A percentile compares a stretch with the other conserved stretches of the same genome.
These are phyloP conservation scores for Fopius arisanus DNA, from an alignment of 1,140 invertebrate genomes.

Conservation along the genomic window DNA sequence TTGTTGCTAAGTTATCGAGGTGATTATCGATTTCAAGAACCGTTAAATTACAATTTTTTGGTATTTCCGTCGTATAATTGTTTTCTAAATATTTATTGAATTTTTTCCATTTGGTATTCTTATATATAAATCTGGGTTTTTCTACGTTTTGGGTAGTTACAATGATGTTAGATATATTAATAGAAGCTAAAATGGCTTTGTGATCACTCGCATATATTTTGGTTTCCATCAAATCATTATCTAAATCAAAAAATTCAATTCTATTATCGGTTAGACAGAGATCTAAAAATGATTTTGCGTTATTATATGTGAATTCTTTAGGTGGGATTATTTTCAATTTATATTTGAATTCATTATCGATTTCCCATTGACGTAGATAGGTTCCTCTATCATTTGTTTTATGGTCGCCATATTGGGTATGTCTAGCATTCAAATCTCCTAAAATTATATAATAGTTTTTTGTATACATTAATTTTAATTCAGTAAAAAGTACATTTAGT, in stretches of 20 bases:
- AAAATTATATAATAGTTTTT: conserved; percentile 23
- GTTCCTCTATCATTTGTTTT: not conserved
- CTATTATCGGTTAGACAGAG: not conserved
- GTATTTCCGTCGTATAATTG: not conserved
- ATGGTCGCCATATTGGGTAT: not conserved
- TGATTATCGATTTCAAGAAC: not conserved
- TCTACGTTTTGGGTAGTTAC: not conserved
- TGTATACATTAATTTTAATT: not conserved
- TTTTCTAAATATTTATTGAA: not conserved
- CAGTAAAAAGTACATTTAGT: not conserved
- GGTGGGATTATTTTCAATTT: not conserved
- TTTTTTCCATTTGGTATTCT: not conserved
- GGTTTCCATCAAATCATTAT: not conserved
- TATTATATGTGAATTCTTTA: not conserved
- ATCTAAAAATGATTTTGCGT: not conserved
- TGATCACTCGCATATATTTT: conserved; percentile 30
- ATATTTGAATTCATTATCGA: not conserved
- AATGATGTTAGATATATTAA: not conserved
- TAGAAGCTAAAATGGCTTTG: not conserved
- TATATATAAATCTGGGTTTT: not conserved
- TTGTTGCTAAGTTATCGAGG: not conserved
- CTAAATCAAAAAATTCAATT: not conserved
- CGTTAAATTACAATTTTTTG: not conserved
- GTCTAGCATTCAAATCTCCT: conserved; percentile 18
- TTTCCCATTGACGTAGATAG: not conserved